These are phyloP conservation scores for Acipenser transmontanus DNA, from an alignment of 2,797 vertebrate genomes.

Conservation along the genomic window DNA sequence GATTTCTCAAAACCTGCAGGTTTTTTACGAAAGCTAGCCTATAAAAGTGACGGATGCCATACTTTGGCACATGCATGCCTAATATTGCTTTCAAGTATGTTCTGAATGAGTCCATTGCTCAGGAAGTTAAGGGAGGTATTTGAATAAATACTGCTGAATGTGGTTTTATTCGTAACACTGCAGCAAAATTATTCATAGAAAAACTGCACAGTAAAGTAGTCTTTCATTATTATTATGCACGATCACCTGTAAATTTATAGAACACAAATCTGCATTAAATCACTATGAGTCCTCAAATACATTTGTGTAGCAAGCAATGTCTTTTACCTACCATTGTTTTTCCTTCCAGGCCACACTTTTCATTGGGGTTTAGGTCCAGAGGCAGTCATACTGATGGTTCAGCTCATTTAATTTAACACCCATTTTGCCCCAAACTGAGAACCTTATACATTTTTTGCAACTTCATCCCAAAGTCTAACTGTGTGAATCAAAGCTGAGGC, in stretches of 20 bases:
- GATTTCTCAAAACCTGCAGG: conserved; percentile 75
- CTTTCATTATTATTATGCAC: conserved; percentile 13
- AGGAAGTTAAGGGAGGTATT: conserved; percentile 66
- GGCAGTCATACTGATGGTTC: background rate
- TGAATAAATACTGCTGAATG: conserved; percentile 44
- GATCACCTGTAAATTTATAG: conserved; percentile 1
- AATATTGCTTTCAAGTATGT: conserved; percentile 72
- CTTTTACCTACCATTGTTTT: background rate
- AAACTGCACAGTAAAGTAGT: background rate
- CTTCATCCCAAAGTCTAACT: too few relatives aligned
- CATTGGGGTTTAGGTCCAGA: background rate
- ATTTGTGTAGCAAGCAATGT: background rate
- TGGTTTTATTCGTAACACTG: background rate
- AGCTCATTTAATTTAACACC: background rate
- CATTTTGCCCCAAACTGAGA: background rate
- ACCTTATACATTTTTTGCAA: too few relatives aligned
- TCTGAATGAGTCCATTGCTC: conserved; percentile 58
- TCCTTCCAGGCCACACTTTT: background rate
- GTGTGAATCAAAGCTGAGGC: too few relatives aligned
- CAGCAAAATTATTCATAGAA: conserved; percentile 9
- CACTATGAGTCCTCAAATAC: conserved; percentile 1
- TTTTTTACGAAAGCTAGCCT: conserved; percentile 69
- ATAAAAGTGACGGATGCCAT: conserved; percentile 79
- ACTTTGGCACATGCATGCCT: conserved; percentile 65
- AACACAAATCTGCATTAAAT: conserved; percentile 5